Conservation (phyloP, 2,888 invertebrate species). For the Trisateles emortualis region DNA sequence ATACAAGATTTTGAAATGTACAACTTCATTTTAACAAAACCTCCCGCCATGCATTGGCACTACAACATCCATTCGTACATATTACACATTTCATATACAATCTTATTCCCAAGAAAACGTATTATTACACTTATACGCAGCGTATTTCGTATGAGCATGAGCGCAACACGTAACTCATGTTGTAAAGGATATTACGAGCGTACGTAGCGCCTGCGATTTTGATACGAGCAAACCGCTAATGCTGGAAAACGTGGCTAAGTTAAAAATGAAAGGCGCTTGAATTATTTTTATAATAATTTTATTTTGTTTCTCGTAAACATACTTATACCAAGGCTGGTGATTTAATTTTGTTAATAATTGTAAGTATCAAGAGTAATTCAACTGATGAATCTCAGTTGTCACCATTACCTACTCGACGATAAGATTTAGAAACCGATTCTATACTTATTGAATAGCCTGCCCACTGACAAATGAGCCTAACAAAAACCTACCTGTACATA, state of each 20-base stretch:
- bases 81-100: constrained; percentile 18
- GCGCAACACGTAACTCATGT: constrained; percentile 15
- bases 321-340: too few relatives aligned
- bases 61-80: constrained; percentile 11
- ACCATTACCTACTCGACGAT: too few relatives aligned
- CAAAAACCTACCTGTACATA: too few relatives aligned
- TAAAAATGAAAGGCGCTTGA: constrained; percentile 8
- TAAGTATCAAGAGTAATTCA: too few relatives aligned
- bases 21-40: constrained; percentile 3
- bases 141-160: constrained; percentile 7
- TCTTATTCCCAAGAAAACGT: constrained; percentile 13
- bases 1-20: neutral
- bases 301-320: constrained; percentile 38
- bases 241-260: constrained; percentile 16
- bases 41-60: constrained; percentile 1
- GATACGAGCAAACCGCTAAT: constrained; percentile 16
- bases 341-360: too few relatives aligned
- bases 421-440: too few relatives aligned
- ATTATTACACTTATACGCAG: constrained; percentile 14
- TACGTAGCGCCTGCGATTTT: constrained; percentile 22
- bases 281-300: constrained; percentile 27
- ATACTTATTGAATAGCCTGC: too few relatives aligned
- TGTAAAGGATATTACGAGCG: constrained; percentile 14
- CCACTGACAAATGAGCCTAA: too few relatives aligned
- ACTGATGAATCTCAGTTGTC: too few relatives aligned